These are phyloP conservation scores for Cariama cristata DNA, from an alignment of 2,113 vertebrate species.

Conservation along the genomic window DNA sequence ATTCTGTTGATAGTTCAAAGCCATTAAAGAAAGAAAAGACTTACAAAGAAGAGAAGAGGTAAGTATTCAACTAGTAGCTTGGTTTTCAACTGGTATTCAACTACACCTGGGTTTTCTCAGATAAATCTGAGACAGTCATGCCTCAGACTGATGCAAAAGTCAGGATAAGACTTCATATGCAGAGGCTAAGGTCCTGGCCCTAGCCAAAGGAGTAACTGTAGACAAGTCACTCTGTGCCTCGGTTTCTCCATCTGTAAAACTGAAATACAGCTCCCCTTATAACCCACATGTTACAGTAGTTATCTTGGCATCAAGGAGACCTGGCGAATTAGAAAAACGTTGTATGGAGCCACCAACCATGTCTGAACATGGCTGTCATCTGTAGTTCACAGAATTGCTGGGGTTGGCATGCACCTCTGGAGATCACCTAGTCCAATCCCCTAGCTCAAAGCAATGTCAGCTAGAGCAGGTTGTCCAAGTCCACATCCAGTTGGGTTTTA, in stretches of 20 bases:
- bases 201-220: background rate
- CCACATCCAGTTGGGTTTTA: background rate
- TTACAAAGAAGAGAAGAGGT: background rate
- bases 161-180: background rate
- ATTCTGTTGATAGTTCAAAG: background rate
- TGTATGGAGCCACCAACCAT: background rate
- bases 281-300: background rate
- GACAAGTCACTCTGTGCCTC: background rate
- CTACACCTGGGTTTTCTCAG: background rate
- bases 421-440: background rate
- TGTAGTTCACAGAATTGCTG: background rate
- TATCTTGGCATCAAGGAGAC: background rate
- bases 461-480: background rate
- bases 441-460: background rate
- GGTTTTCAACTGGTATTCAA: background rate
- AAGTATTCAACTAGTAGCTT: background rate
- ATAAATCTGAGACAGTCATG: background rate
- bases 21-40: background rate
- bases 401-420: background rate
- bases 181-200: background rate
- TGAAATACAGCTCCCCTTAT: background rate
- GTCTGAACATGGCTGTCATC: background rate
- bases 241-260: background rate
- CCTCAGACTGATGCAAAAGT: background rate
- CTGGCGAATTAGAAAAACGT: background rate